phyloP scores from a whole-genome alignment of 2,888 invertebrate genomes.

The Meliscaeva auricollis region DNA sequence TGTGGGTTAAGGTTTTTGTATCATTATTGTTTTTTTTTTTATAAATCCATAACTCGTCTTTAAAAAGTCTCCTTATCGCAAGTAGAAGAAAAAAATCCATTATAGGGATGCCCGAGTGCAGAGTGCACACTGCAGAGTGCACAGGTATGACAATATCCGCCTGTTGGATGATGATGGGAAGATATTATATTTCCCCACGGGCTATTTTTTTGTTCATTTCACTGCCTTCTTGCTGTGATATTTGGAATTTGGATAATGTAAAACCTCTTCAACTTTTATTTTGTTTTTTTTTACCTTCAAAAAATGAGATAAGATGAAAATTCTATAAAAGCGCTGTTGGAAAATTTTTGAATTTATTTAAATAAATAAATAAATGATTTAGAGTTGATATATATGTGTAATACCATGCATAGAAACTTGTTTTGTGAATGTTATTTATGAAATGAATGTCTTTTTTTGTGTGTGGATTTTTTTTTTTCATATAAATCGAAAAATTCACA shows the following conservation, averaged over 20 bases:
- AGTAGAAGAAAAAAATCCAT: constrained; percentile 13
- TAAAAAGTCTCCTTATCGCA: background rate
- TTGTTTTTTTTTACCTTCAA: background rate
- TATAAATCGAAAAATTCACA: constrained; percentile 14
- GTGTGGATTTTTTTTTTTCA: background rate
- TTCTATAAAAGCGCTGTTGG: background rate
- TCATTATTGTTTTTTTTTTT: background rate
- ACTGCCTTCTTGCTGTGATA: constrained; percentile 12
- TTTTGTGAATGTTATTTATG: constrained; percentile 21
- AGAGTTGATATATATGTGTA: background rate
- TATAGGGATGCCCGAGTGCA: constrained; percentile 58
- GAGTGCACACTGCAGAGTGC: constrained; percentile 36
- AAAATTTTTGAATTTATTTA: constrained; percentile 17
- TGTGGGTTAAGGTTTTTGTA: background rate
- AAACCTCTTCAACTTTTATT: constrained; percentile 29
- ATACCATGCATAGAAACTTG: background rate
- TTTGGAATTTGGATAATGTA: constrained; percentile 25
- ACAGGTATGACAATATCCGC: constrained; percentile 71
- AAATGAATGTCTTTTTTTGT: background rate
- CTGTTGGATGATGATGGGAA: constrained; percentile 27
- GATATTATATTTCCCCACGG: constrained; percentile 63
- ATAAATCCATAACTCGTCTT: background rate
- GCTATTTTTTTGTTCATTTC: constrained; percentile 51
- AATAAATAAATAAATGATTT: constrained; percentile 16
- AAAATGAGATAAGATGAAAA: constrained; percentile 3